Evolutionary conservation across 2,113 vertebrate genomes (phyloP), one percentile per base, ranked within the genome.

Genomic region (Platysternon megacephalum): DNA sequence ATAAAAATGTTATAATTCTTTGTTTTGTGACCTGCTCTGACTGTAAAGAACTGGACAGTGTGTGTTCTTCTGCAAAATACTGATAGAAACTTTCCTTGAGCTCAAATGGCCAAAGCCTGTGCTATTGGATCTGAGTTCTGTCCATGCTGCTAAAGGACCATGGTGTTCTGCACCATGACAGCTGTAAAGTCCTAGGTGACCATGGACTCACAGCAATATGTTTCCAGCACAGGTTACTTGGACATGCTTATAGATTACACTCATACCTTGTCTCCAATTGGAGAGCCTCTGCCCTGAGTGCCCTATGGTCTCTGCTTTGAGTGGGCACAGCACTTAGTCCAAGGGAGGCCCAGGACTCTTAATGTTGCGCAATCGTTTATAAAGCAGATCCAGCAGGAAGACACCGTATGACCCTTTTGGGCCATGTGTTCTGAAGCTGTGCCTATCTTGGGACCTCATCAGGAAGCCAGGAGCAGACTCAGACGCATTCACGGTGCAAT

Each of bases 401-500:
- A 87, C 8, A 74, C 72, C 82, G 26, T 81, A 35, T 2, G n/a
- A n/a, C 35, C 0, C 6, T 65, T 84, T 72, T 56, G 11, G 61
- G 87, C 55, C 85, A 92, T 88, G 79, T 93, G 61, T 74, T 82
- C 14, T 94, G 95, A 84, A 94, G 46, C 81, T 83, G 90, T 2
- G 0, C 19, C 24, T 78, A 39, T 16, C 80, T 93, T 44, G 44
- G 53, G 29, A 61, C 1, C 0, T 89, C 6, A 0, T 2, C 10
- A 24, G 6, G 32, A 85, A 89, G 83, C 81, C 85, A 89, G 91
- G 85, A 74, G 94, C 85, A 91, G 88, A 93, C 74, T 93, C 91
- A n/a, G 39, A 17, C 10, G 89, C 80, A 42, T 95, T 97, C 95
- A 65, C 93, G 68, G 84, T 90, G 97, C 97, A 98, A 97, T 98